Conservation (phyloP, 2,797 vertebrate genomes). For the Sus cebifrons region DNA sequence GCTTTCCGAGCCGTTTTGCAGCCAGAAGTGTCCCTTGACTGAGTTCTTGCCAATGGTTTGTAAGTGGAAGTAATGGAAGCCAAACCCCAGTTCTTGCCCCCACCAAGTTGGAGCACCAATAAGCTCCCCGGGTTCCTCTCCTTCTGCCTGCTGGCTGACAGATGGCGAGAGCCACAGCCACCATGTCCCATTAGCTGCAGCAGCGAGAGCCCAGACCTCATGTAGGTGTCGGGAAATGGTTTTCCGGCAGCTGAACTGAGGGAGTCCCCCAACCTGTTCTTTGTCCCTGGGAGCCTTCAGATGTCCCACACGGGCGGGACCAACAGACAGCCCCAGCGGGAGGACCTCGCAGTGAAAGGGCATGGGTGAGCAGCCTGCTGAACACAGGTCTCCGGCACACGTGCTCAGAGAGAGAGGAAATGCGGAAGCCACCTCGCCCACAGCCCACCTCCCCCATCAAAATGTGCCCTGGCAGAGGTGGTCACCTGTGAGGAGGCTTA, state of each 20-base stretch:
- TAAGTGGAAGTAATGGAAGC: neutral
- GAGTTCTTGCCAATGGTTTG: neutral
- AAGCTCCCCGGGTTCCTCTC: no score
- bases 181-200: neutral
- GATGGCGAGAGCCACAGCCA: neutral
- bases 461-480: neutral
- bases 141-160: neutral
- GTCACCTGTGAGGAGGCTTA: neutral
- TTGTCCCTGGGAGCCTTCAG: neutral
- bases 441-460: neutral
- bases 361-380: neutral
- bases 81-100: neutral
- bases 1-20: constrained; percentile 12
- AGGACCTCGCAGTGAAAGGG: accelerated
- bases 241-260: neutral
- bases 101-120: neutral
- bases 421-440: no score
- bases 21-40: neutral
- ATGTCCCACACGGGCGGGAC: neutral
- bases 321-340: neutral
- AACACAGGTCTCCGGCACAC: no score
- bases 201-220: neutral
- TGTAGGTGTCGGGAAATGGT: no score
- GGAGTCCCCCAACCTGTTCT: neutral
- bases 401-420: neutral